These are phyloP conservation scores for Nomada goodeniana DNA, from an alignment of 2,888 invertebrate genomes.

Conservation along the genomic window DNA sequence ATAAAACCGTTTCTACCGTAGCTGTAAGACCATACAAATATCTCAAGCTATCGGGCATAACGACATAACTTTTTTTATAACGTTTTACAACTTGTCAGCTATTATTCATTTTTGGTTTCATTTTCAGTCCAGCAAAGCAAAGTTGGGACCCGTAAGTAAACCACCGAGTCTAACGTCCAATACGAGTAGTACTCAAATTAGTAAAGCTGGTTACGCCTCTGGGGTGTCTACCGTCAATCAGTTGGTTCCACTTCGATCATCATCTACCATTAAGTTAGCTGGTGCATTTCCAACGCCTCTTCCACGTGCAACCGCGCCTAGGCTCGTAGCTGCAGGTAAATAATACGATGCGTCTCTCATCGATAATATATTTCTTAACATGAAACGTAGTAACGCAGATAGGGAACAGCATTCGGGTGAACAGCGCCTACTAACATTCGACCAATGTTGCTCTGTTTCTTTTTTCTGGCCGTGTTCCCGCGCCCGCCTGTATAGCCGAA, in stretches of 20 bases:
- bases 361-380: too few species aligned
- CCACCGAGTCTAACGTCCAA: conserved; percentile 75
- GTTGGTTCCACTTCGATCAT: conserved; percentile 81
- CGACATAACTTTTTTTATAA: background rate
- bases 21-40: conserved; percentile 81
- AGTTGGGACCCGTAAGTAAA: conserved; percentile 79
- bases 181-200: conserved; percentile 75
- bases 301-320: conserved; percentile 85
- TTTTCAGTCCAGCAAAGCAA: conserved; percentile 81
- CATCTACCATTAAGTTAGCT: conserved; percentile 79
- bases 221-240: conserved; percentile 76
- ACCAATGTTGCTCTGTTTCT: too few species aligned
- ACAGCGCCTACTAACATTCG: too few species aligned
- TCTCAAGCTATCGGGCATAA: background rate
- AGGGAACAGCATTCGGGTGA: too few species aligned
- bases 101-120: conserved; percentile 46
- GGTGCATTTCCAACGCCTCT: conserved; percentile 80
- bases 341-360: conserved; percentile 25
- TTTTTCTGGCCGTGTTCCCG: too few species aligned
- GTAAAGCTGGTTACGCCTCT: conserved; percentile 76
- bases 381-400: too few species aligned
- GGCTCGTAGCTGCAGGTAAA: conserved; percentile 86
- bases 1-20: conserved; percentile 85
- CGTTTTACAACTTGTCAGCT: too few species aligned
- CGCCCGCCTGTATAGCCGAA: conserved; percentile 81